Conservation (phyloP, 2,888 invertebrate genomes). For the Palloptera scutellata region DNA sequence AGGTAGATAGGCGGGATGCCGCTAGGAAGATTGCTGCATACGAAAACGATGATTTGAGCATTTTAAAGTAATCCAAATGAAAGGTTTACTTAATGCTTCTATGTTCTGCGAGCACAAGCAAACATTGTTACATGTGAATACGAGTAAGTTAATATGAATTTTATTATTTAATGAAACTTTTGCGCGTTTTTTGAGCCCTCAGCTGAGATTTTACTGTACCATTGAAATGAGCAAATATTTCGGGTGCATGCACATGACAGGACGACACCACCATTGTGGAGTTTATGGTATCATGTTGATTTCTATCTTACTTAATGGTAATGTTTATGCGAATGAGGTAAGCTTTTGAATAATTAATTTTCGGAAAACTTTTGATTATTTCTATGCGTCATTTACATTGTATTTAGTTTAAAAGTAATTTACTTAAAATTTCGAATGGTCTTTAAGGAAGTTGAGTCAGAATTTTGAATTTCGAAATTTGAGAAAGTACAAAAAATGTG, state of each 20-base stretch:
- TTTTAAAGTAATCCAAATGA: slow-evolving; percentile 4
- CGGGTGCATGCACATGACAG: too few relatives aligned
- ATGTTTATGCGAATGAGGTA: slow-evolving; percentile 26
- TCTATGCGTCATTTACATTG: too few relatives aligned
- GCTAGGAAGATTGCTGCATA: background rate
- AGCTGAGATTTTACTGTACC: slow-evolving; percentile 19
- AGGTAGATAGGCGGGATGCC: background rate
- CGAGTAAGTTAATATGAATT: slow-evolving; percentile 44
- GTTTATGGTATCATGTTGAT: slow-evolving; percentile 26
- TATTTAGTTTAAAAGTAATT: too few relatives aligned
- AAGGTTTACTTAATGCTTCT: slow-evolving; percentile 28
- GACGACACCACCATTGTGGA: background rate
- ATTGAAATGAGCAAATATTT: too few relatives aligned
- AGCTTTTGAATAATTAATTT: slow-evolving; percentile 12
- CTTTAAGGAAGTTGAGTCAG: too few relatives aligned
- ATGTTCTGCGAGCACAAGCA: background rate
- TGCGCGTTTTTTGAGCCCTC: slow-evolving; percentile 13
- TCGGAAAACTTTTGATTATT: too few relatives aligned
- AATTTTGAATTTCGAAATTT: too few relatives aligned
- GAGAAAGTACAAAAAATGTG: too few relatives aligned
- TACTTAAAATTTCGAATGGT: too few relatives aligned
- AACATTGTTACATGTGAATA: slow-evolving; percentile 27
- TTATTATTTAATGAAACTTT: slow-evolving; percentile 47
- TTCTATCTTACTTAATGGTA: slow-evolving; percentile 29
- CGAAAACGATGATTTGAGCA: background rate